Evolutionary conservation across 2,888 invertebrate species (phyloP).

Genomic region (Geotrupes spiniger): DNA sequence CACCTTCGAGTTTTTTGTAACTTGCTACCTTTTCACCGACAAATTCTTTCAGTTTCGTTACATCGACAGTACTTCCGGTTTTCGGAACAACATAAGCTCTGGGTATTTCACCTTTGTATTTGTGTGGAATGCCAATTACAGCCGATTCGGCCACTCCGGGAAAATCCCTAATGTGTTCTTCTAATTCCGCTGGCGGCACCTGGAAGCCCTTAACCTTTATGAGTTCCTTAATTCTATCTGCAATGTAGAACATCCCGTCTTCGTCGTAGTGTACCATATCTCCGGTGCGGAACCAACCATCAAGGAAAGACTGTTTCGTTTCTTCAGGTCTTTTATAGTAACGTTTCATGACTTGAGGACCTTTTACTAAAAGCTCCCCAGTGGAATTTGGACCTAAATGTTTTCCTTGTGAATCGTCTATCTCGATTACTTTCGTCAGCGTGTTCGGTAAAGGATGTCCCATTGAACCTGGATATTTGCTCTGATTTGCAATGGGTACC

Average conservation of each 20-base stretch:
- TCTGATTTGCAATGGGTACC: slow-evolving; percentile 17
- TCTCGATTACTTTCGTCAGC: slow-evolving; percentile 60
- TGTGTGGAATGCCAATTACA: slow-evolving; percentile 73
- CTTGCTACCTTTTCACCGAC: slow-evolving; percentile 66
- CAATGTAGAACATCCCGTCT: slow-evolving; percentile 63
- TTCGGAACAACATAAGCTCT: slow-evolving; percentile 66
- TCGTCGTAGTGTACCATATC: slow-evolving; percentile 60
- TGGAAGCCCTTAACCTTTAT: slow-evolving; percentile 73
- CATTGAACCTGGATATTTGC: slow-evolving; percentile 42
- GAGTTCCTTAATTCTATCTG: slow-evolving; percentile 77
- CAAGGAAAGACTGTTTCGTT: slow-evolving; percentile 64
- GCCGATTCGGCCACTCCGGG: slow-evolving; percentile 75
- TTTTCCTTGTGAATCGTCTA: slow-evolving; percentile 39
- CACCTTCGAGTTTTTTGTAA: slow-evolving; percentile 68
- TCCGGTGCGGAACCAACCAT: slow-evolving; percentile 75
- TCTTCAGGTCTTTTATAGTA: slow-evolving; percentile 75
- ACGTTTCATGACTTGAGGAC: slow-evolving; percentile 80
- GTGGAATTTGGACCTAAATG: slow-evolving; percentile 48
- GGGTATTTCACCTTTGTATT: slow-evolving; percentile 67
- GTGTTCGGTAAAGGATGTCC: slow-evolving; percentile 64
- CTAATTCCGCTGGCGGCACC: slow-evolving; percentile 85
- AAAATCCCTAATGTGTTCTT: slow-evolving; percentile 66
- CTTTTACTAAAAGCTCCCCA: slow-evolving; percentile 75
- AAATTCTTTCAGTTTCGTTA: slow-evolving; percentile 59
- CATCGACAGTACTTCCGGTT: slow-evolving; percentile 43